Conservation (phyloP, 2,113 vertebrate genomes). For the Clupea harengus region DNA sequence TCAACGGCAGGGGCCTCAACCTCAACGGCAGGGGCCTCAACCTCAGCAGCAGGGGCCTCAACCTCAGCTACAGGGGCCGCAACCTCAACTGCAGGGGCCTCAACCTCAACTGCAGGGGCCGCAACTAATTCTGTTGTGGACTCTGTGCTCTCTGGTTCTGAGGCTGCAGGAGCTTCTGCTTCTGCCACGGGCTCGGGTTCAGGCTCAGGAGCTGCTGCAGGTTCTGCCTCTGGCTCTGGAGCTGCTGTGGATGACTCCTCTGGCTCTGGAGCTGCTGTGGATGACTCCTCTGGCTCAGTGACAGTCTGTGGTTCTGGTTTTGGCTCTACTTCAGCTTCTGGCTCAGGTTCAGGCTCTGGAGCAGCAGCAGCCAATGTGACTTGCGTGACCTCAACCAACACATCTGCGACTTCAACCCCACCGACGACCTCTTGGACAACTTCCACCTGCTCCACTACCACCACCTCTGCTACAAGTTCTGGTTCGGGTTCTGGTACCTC, state of each 20-base stretch:
- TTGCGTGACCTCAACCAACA: conserved; percentile 21
- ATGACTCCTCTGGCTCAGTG: conserved; percentile 11
- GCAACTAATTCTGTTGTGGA: conserved; percentile 15
- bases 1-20: too few relatives aligned
- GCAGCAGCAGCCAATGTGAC: conserved; percentile 9
- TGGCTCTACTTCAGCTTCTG: conserved; percentile 14
- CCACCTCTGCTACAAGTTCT: conserved; percentile 52
- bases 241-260: not conserved
- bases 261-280: conserved; percentile 22
- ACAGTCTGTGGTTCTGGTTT: conserved; percentile 34
- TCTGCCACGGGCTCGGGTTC: conserved; percentile 27
- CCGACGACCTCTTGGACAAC: conserved; percentile 39
- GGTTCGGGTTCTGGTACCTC: conserved; percentile 10
- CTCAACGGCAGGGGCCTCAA: too few relatives aligned
- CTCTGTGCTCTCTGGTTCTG: conserved; percentile 41
- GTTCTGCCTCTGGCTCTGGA: conserved; percentile 40
- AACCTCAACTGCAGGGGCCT: not conserved
- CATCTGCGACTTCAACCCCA: not conserved
- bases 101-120: not conserved
- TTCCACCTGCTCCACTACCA: conserved; percentile 48
- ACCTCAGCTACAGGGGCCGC: not conserved
- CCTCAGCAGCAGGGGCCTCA: too few relatives aligned
- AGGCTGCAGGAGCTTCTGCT: conserved; percentile 26
- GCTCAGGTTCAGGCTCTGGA: conserved; percentile 37
- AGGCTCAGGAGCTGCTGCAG: conserved; percentile 26